Evolutionary conservation across 1,140 invertebrate species (phyloP), one percentile per base, ranked within the genome.

Genomic region (Antheraea mylitta): DNA sequence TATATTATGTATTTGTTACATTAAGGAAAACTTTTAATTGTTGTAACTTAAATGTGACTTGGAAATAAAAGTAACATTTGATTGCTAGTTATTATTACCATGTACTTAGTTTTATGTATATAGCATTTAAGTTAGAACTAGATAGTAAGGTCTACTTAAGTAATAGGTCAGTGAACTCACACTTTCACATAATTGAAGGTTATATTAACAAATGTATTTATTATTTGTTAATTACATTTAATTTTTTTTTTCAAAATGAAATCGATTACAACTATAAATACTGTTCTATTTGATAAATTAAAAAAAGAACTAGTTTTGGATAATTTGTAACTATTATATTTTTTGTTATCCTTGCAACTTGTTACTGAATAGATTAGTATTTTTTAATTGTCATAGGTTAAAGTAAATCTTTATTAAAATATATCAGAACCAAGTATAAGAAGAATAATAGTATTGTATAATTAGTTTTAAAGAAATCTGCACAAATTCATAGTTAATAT

Each of bases 131-230:
- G 42, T 62, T 68, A 58, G 42, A 42, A 66, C 66, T 67, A 74
- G 66, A 69, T 69, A 53, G 38, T 42, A 10, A 69, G 70, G 59
- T 67, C 58, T 64, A 66, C 45, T 70, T 70, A 67, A 73, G 68
- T 74, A 74, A 74, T 66, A 68, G 72, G 68, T 70, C 72, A 70
- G 61, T 70, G 70, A 70, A 69, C 70, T 75, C 58, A 68, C 60
- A 69, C 70, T 72, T 72, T 72, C 68, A 72, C 68, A 68, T 75
- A 61, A 66, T 65, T 69, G 64, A 70, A 74, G 69, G 70, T 71
- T 70, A 69, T 64, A 42, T 60, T 67, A 73, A 67, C 13, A 67
- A 66, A 69, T 38, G 69, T 66, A 64, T 53, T 53, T 53, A 53
- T 53, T 16, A 9, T 53, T 53, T 53, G 45, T 16, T 13, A 53